Percentiles rank a stretch among this genome's conserved stretches.
phyloP scores from a whole-genome alignment of 2,797 vertebrate genomes.

The Oryzias sinensis region DNA sequence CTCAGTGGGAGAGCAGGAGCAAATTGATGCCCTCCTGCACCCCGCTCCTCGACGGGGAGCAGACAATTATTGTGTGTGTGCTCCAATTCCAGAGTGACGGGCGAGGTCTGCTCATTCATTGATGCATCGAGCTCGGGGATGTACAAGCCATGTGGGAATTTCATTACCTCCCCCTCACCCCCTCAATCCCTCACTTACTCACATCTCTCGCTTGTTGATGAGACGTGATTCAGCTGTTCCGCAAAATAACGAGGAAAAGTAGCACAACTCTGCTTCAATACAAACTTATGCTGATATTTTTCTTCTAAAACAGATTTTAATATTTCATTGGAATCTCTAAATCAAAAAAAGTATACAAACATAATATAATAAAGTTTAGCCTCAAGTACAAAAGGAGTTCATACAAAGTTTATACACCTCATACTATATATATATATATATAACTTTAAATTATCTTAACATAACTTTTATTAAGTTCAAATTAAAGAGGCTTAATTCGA shows the following conservation, averaged over 20 bases:
- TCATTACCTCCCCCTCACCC: slow-evolving; percentile 55
- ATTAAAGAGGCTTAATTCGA: too few relatives aligned
- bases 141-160: slow-evolving; percentile 64
- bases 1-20: slow-evolving; percentile 70
- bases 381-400: too few relatives aligned
- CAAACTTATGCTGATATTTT: slow-evolving; percentile 54
- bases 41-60: slow-evolving; percentile 45
- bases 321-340: slow-evolving; percentile 19
- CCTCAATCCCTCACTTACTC: slow-evolving; percentile 15
- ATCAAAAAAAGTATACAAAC: neutral
- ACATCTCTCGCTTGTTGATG: slow-evolving; percentile 55
- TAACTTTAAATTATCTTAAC: too few relatives aligned
- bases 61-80: slow-evolving; percentile 62
- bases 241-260: slow-evolving; percentile 66
- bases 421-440: too few relatives aligned
- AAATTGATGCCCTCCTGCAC: slow-evolving; percentile 73
- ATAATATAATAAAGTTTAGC: too few relatives aligned
- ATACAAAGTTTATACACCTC: too few relatives aligned
- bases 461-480: too few relatives aligned
- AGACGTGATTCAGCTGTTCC: slow-evolving; percentile 67
- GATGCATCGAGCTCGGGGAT: slow-evolving; percentile 54
- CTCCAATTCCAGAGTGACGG: slow-evolving; percentile 66
- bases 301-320: slow-evolving; percentile 26
- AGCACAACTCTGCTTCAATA: slow-evolving; percentile 67
- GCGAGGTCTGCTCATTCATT: slow-evolving; percentile 70